A percentile compares a stretch with the other conserved stretches of the same genome.
Conservation (phyloP, 2,113 vertebrate species). For the Toxotes chatareus region DNA sequence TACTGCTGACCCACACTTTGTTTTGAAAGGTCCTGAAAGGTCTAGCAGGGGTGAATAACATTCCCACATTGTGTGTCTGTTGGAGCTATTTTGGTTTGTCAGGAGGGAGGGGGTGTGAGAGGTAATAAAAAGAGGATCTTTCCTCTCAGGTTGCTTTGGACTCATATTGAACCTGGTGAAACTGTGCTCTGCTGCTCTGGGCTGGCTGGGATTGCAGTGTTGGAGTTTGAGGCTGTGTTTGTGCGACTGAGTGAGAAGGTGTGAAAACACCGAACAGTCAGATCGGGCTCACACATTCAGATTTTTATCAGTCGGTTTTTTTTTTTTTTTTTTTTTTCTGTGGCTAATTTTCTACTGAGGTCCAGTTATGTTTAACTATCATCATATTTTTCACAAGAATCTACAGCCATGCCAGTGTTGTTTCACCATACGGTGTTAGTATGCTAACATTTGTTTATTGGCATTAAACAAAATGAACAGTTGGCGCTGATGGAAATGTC, state of each 20-base stretch:
- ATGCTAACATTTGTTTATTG: no score
- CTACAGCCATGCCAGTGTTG: no score
- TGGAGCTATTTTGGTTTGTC: slow-evolving; percentile 44
- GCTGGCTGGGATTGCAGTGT: background rate
- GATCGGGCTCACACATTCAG: background rate
- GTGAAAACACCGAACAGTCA: background rate
- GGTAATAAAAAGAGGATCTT: slow-evolving; percentile 40
- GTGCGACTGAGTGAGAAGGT: background rate
- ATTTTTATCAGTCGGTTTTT: background rate
- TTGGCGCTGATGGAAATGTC: no score
- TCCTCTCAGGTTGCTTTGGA: slow-evolving; percentile 38
- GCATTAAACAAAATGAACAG: no score
- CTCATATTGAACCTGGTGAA: background rate
- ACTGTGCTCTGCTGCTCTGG: background rate
- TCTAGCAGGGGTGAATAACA: slow-evolving; percentile 81
- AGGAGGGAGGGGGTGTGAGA: background rate
- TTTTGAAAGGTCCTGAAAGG: slow-evolving; percentile 83
- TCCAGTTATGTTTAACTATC: no score
- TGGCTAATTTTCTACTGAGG: no score
- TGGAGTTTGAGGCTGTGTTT: background rate
- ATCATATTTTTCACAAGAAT: no score
- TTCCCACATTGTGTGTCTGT: slow-evolving; percentile 71
- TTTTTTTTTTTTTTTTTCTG: background rate
- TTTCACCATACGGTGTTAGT: no score
- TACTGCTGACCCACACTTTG: slow-evolving; percentile 81